Evolutionary conservation across 2,797 vertebrate genomes (phyloP).

Genomic region (Anabas testudineus): DNA sequence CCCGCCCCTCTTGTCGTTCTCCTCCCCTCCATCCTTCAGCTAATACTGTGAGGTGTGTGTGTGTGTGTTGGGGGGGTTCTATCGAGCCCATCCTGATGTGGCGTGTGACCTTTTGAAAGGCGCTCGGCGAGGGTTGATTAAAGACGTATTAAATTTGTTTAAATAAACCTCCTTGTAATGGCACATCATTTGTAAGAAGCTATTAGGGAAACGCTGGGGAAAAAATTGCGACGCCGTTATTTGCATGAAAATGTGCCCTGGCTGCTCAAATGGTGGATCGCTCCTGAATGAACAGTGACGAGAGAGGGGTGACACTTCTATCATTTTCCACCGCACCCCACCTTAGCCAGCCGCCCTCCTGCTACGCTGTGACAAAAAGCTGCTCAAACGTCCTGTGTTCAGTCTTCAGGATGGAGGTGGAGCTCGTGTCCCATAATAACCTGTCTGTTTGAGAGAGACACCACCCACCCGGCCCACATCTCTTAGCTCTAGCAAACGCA

Average conservation of each 20-base stretch:
- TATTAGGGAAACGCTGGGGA: constrained; percentile 93
- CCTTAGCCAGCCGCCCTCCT: background rate
- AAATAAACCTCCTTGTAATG: constrained; percentile 99
- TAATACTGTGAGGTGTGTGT: constrained; percentile 88
- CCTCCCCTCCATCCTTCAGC: constrained; percentile 92
- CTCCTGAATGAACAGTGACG: constrained; percentile 89
- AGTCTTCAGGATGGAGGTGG: constrained; percentile 57
- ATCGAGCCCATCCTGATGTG: constrained; percentile 92
- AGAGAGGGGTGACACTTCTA: constrained; percentile 90
- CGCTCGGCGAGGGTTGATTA: constrained; percentile 95
- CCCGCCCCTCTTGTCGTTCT: constrained; percentile 84
- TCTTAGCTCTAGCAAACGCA: background rate
- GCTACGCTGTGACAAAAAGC: constrained; percentile 76
- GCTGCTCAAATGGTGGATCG: constrained; percentile 87
- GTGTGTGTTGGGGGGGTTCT: constrained; percentile 14
- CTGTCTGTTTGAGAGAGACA: constrained; percentile 46
- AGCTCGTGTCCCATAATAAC: constrained; percentile 70
- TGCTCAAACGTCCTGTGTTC: constrained; percentile 81
- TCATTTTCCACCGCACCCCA: constrained; percentile 80
- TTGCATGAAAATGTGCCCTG: constrained; percentile 97
- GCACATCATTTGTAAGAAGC: constrained; percentile 99
- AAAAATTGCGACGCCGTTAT: constrained; percentile 89
- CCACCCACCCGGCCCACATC: constrained; percentile 45
- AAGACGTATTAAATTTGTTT: constrained; percentile 99
- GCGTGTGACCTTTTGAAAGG: constrained; percentile 99